Conservation (phyloP, 2,888 invertebrate genomes). For the Orthosia gothica region DNA sequence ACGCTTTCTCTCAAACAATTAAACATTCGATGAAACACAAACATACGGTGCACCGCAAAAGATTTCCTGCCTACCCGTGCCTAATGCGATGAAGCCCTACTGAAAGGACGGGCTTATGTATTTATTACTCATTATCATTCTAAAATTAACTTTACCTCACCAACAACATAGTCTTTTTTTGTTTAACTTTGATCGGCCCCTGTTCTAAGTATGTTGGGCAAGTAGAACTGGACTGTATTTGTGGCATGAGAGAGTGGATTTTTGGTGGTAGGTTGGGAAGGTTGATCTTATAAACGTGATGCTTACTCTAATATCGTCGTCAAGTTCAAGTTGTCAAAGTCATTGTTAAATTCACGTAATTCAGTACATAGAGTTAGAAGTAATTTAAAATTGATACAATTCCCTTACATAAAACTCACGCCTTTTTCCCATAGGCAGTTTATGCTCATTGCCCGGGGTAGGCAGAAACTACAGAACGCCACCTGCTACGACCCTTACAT, state of each 20-base stretch:
- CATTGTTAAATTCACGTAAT: conserved; percentile 55
- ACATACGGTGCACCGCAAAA: conserved; percentile 69
- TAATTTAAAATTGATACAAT: background rate
- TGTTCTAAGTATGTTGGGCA: background rate
- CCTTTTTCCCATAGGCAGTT: too few relatives aligned
- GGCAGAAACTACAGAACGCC: too few relatives aligned
- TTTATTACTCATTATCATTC: conserved; percentile 15
- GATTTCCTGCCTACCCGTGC: conserved; percentile 77
- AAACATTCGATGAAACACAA: conserved; percentile 34
- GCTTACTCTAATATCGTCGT: conserved; percentile 61
- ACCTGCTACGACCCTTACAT: too few relatives aligned
- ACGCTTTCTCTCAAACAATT: conserved; percentile 6
- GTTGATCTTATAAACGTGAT: conserved; percentile 60
- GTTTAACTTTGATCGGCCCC: conserved; percentile 10
- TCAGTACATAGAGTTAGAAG: background rate
- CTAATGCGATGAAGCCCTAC: conserved; percentile 85
- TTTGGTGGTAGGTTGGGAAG: conserved; percentile 28
- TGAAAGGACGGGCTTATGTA: conserved; percentile 74
- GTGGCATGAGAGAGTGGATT: background rate
- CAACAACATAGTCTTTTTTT: conserved; percentile 8
- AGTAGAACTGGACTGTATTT: conserved; percentile 36
- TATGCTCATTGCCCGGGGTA: too few relatives aligned
- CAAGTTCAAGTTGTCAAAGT: conserved; percentile 73
- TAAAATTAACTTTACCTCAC: conserved; percentile 50
- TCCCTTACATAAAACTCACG: too few relatives aligned